Evolutionary conservation across 2,888 invertebrate genomes (phyloP).

Genomic region (Drosophila paramelanica): DNA sequence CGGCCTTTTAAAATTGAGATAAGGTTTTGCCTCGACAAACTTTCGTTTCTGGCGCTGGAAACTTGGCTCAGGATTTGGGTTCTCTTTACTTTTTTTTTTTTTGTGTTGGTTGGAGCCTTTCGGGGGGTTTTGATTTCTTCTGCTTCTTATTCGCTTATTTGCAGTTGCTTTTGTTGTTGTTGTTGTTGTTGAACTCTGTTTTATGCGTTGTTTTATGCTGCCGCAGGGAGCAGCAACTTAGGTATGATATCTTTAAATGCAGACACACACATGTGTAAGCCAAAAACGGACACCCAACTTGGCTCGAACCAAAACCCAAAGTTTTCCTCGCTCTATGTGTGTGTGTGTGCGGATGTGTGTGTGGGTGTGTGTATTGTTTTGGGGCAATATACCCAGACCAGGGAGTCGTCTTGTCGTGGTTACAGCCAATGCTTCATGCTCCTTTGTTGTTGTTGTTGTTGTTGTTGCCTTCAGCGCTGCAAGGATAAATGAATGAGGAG

Average conservation of each 20-base stretch:
- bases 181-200: conserved; percentile 40
- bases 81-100: conserved; percentile 21
- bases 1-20: conserved; percentile 83
- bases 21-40: conserved; percentile 84
- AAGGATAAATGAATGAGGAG: conserved; percentile 81
- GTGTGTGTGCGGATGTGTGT: background rate
- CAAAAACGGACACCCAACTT: conserved; percentile 71
- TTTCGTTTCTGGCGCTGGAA: conserved; percentile 67
- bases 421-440: conserved; percentile 71
- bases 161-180: conserved; percentile 18
- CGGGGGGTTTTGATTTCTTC: conserved; percentile 41
- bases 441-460: conserved; percentile 75
- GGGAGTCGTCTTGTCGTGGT: conserved; percentile 70
- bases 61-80: conserved; percentile 42
- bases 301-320: conserved; percentile 45
- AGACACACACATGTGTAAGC: conserved; percentile 62
- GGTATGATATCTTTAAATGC: conserved; percentile 82
- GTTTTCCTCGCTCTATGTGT: conserved; percentile 26
- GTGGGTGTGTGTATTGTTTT: conserved; percentile 52
- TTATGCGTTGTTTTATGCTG: conserved; percentile 68
- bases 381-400: conserved; percentile 50
- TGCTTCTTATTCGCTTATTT: conserved; percentile 29
- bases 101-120: conserved; percentile 10
- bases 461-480: conserved; percentile 69
- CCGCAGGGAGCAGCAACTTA: conserved; percentile 69